phyloP scores from a whole-genome alignment of 2,888 invertebrate genomes.

The Tubulanus polymorphus region DNA sequence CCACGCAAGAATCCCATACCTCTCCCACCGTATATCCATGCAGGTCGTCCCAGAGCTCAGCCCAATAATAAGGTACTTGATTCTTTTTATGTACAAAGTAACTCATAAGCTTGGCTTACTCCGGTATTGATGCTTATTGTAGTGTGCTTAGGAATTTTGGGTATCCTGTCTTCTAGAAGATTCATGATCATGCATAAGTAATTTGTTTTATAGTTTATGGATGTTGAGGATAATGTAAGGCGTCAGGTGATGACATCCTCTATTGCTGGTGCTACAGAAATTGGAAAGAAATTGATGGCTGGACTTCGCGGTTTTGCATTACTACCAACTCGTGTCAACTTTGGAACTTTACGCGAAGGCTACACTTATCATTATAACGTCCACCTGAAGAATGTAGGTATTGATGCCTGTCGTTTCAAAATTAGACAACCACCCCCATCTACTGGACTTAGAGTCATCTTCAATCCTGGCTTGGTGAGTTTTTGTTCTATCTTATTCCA shows the following conservation, averaged over 20 bases:
- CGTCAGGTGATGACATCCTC: constrained; percentile 41
- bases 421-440: constrained; percentile 51
- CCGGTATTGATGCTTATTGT: too few relatives aligned
- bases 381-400: constrained; percentile 48
- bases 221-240: constrained; percentile 47
- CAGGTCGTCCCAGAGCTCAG: constrained; percentile 41
- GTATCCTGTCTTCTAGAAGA: too few relatives aligned
- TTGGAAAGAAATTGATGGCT: constrained; percentile 32
- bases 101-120: too few relatives aligned
- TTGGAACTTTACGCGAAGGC: constrained; percentile 51
- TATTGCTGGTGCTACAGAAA: constrained; percentile 38
- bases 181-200: too few relatives aligned
- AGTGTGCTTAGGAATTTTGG: too few relatives aligned
- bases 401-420: constrained; percentile 51
- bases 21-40: constrained; percentile 40
- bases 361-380: constrained; percentile 44
- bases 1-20: constrained; percentile 33
- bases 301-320: constrained; percentile 45
- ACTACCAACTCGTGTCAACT: constrained; percentile 47
- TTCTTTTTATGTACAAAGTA: too few relatives aligned
- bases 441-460: constrained; percentile 48
- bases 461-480: constrained; percentile 50
- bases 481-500: neutral
- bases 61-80: constrained; percentile 41
- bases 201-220: constrained; percentile 29